Conservation (phyloP, 1,140 invertebrate genomes). For the Drosophila guanche region DNA sequence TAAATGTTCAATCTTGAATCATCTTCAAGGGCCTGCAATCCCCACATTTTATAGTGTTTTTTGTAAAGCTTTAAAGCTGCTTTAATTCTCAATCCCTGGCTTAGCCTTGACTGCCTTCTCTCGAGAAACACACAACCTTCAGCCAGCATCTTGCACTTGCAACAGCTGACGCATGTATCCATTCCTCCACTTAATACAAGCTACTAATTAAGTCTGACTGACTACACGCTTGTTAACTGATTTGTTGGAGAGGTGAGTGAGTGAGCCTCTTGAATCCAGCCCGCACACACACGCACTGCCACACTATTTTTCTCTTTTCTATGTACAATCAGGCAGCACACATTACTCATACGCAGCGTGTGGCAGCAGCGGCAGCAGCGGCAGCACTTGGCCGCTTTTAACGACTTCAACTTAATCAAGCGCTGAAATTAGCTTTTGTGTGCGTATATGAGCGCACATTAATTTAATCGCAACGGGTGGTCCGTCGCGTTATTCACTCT, state of each 20-base stretch:
- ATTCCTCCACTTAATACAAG: too few species aligned
- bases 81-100: too few species aligned
- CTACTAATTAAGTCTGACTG: conserved; percentile 11
- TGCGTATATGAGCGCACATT: conserved; percentile 79
- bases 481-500: conserved; percentile 17
- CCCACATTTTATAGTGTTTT: neutral
- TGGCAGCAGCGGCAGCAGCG: neutral
- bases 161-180: too few species aligned
- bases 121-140: too few species aligned
- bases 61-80: too few species aligned
- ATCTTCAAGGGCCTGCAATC: conserved; percentile 5
- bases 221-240: conserved; percentile 28
- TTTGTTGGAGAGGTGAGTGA: conserved; percentile 24
- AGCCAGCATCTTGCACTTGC: too few species aligned
- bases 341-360: conserved; percentile 80
- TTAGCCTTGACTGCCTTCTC: too few species aligned
- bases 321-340: conserved; percentile 3
- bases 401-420: conserved; percentile 81
- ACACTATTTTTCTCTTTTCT: neutral
- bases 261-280: conserved; percentile 60
- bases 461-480: conserved; percentile 74
- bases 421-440: conserved; percentile 80
- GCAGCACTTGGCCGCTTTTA: conserved; percentile 69
- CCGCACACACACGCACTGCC: conserved; percentile 32
- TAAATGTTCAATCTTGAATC: conserved; percentile 12